phyloP scores from a whole-genome alignment of 2,797 vertebrate genomes.

The Gambelia wislizenii region DNA sequence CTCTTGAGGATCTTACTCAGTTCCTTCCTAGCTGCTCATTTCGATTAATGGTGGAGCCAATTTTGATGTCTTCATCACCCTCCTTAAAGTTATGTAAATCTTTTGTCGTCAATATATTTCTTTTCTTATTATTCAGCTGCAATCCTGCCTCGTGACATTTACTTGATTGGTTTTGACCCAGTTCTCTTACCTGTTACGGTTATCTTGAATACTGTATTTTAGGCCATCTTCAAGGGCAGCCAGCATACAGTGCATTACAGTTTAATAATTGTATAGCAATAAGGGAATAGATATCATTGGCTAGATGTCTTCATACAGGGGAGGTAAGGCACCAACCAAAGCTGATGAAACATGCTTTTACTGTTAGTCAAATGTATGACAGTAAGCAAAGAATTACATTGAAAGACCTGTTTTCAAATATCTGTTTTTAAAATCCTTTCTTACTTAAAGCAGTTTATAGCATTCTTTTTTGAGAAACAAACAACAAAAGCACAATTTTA shows the following conservation, averaged over 20 bases:
- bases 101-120: too few relatives aligned
- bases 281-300: neutral
- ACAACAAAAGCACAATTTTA: slow-evolving; percentile 12
- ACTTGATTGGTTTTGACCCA: too few relatives aligned
- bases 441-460: neutral
- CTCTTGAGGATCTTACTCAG: too few relatives aligned
- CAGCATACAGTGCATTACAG: neutral
- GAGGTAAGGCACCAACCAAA: neutral
- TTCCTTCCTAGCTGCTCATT: too few relatives aligned
- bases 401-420: neutral
- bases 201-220: neutral
- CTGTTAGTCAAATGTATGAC: neutral
- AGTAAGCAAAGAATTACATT: neutral
- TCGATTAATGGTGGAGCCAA: too few relatives aligned
- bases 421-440: neutral
- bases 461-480: neutral
- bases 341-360: neutral
- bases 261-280: neutral
- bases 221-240: neutral
- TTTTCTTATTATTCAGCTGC: too few relatives aligned
- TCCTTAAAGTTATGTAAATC: too few relatives aligned
- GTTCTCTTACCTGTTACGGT: too few relatives aligned
- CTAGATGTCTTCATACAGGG: neutral
- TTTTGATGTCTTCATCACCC: too few relatives aligned
- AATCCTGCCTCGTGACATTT: too few relatives aligned